These are phyloP conservation scores for Sclerurus mexicanus DNA, from an alignment of 2,113 vertebrate species.

Conservation along the genomic window DNA sequence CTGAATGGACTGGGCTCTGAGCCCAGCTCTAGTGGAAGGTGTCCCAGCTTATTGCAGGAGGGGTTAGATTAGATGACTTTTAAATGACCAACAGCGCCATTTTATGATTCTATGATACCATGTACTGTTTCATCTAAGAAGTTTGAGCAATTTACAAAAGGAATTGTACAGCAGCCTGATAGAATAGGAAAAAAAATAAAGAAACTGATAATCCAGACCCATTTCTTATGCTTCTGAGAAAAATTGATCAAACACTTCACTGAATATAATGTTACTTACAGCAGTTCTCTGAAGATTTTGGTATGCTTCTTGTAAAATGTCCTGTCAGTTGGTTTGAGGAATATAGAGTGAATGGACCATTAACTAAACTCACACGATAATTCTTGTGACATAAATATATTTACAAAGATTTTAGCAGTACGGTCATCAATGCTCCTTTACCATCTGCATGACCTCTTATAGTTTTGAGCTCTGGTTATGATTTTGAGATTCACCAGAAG, in stretches of 20 bases:
- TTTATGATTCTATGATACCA: neutral
- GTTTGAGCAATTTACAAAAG: neutral
- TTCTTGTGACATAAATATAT: neutral
- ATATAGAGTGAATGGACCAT: neutral
- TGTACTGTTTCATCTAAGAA: neutral
- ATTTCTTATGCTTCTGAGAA: neutral
- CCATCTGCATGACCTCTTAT: neutral
- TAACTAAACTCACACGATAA: neutral
- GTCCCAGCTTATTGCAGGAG: neutral
- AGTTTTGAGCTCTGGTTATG: neutral
- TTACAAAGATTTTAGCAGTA: neutral
- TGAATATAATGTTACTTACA: neutral
- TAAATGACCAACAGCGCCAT: neutral
- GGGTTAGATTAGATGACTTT: fast-evolving
- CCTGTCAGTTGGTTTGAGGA: neutral
- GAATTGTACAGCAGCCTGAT: neutral
- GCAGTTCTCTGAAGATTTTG: neutral
- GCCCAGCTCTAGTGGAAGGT: neutral
- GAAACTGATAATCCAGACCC: too few relatives aligned
- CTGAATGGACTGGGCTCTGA: neutral
- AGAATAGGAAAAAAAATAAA: neutral
- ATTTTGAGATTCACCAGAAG: neutral
- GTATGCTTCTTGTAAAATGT: neutral
- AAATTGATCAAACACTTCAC: neutral
- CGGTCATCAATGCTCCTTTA: neutral